Evolutionary conservation across 2,113 vertebrate genomes (phyloP).

Genomic region (Alligator mississippiensis): DNA sequence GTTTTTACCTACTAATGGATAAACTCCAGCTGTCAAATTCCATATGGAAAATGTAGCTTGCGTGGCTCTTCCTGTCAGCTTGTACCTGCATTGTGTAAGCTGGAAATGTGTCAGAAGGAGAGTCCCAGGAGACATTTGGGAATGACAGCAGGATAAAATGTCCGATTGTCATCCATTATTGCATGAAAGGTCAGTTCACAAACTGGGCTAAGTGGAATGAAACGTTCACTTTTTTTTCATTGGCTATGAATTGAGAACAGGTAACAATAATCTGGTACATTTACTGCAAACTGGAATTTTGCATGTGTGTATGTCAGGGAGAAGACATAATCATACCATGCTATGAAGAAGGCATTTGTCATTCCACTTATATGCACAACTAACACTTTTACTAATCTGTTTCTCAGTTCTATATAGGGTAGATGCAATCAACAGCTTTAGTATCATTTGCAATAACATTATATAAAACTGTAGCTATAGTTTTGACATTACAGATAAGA

Average conservation of each 20-base stretch:
- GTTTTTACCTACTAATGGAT: conserved; percentile 60
- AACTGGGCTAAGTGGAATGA: conserved; percentile 49
- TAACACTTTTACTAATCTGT: neutral
- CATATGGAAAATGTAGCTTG: conserved; percentile 66
- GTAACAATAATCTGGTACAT: neutral
- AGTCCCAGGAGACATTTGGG: conserved; percentile 51
- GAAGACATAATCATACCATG: neutral
- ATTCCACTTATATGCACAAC: neutral
- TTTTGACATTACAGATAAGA: neutral
- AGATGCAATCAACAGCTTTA: neutral
- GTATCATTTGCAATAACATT: neutral
- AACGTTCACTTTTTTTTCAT: conserved; percentile 53
- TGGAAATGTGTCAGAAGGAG: conserved; percentile 69
- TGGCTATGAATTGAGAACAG: conserved; percentile 10
- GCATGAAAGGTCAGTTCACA: conserved; percentile 61
- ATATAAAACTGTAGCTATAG: neutral
- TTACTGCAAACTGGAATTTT: neutral
- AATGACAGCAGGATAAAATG: conserved; percentile 73
- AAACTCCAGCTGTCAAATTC: conserved; percentile 73
- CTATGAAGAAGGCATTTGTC: neutral
- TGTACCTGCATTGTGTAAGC: conserved; percentile 58
- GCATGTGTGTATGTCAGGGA: neutral
- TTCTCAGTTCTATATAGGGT: neutral
- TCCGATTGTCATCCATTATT: conserved; percentile 74
- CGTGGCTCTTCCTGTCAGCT: conserved; percentile 46